These are phyloP conservation scores for Gavia stellata DNA, from an alignment of 2,113 vertebrate genomes.

Conservation along the genomic window DNA sequence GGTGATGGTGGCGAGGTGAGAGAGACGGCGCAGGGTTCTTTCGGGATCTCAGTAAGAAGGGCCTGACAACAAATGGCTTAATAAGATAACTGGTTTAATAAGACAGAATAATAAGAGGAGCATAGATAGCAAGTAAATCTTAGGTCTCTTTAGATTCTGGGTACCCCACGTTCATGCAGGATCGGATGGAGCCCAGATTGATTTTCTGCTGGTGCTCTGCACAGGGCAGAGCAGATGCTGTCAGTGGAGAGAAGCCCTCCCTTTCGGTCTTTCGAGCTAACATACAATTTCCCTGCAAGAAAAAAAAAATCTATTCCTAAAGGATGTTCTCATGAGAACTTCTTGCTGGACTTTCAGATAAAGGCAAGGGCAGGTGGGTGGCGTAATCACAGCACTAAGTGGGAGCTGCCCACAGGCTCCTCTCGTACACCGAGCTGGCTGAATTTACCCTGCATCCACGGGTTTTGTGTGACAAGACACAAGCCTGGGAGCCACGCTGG, in stretches of 20 bases:
- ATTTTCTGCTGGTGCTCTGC: neutral
- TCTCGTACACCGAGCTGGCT: no score
- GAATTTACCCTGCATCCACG: neutral
- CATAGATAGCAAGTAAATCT: neutral
- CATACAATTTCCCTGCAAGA: neutral
- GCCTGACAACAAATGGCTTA: neutral
- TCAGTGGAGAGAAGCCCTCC: neutral
- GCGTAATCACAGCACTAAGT: rapidly evolving
- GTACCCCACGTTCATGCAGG: rapidly evolving
- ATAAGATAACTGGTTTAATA: neutral
- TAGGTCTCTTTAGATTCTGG: neutral
- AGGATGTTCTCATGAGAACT: neutral
- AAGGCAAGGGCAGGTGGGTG: neutral
- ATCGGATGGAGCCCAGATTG: rapidly evolving
- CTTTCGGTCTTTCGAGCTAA: neutral
- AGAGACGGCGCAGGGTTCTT: rapidly evolving
- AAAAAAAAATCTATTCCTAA: neutral
- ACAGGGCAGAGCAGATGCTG: neutral
- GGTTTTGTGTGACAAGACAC: rapidly evolving
- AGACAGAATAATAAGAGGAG: neutral
- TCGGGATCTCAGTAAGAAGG: rapidly evolving
- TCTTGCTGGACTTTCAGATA: neutral
- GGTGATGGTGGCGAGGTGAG: neutral
- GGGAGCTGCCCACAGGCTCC: neutral
- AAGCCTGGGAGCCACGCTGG: neutral